A percentile compares a stretch with the other conserved stretches of the same genome.
These are phyloP conservation scores for Cistogaster globosa DNA, from an alignment of 2,888 invertebrate species.

Conservation along the genomic window DNA sequence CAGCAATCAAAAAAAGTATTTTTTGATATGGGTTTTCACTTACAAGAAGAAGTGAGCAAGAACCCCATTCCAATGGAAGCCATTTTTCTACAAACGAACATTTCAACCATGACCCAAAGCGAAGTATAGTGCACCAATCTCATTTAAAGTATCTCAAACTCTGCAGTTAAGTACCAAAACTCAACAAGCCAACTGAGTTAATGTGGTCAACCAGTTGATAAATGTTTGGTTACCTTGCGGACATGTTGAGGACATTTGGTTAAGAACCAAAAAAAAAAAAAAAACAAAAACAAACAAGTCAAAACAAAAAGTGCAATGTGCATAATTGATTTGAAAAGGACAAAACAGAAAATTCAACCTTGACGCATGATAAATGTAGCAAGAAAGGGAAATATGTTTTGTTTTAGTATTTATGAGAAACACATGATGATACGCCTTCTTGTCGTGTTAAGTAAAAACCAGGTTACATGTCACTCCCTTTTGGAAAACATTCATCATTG, in stretches of 20 bases:
- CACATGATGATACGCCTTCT: conserved; percentile 50
- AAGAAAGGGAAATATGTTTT: conserved; percentile 17
- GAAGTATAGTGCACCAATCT: conserved; percentile 56
- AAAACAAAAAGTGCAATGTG: conserved; percentile 51
- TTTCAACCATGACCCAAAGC: background rate
- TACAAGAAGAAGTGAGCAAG: too few relatives aligned
- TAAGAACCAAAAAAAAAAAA: background rate
- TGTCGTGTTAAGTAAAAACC: conserved; percentile 22
- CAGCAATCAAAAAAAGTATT: too few relatives aligned
- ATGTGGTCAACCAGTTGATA: conserved; percentile 77
- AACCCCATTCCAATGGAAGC: background rate
- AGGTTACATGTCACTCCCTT: conserved; percentile 67
- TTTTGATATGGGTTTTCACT: too few relatives aligned
- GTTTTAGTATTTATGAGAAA: conserved; percentile 52
- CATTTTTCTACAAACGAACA: background rate
- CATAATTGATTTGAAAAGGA: conserved; percentile 65
- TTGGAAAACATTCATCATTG: conserved; percentile 60
- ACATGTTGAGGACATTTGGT: conserved; percentile 80
- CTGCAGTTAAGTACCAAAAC: background rate
- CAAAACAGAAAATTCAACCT: conserved; percentile 52
- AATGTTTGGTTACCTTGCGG: conserved; percentile 82
- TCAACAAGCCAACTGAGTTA: conserved; percentile 53
- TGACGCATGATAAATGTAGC: conserved; percentile 25
- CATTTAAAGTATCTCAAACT: conserved; percentile 27
- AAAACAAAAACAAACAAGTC: conserved; percentile 7